Conservation (phyloP, 2,888 invertebrate genomes). For the Lepas anatifera region DNA sequence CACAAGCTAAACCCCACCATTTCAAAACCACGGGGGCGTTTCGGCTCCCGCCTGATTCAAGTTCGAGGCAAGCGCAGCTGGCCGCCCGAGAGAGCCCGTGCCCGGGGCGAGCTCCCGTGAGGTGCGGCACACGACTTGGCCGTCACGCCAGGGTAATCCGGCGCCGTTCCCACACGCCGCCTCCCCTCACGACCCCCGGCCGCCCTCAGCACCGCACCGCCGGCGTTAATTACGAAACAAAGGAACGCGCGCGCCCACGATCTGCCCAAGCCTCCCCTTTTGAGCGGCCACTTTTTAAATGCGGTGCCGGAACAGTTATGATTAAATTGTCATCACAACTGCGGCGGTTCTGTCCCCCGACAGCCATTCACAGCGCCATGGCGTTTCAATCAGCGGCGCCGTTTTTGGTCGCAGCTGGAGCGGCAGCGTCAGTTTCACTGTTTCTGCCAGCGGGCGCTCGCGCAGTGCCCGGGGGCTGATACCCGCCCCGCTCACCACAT, state of each 20-base stretch:
- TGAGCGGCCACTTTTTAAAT: not conserved
- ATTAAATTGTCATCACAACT: not conserved
- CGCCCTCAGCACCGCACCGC: not conserved
- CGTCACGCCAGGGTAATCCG: not conserved
- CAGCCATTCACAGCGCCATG: not conserved
- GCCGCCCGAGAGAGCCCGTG: not conserved
- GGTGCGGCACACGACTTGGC: not conserved
- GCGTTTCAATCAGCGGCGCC: not conserved
- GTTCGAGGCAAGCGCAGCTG: no score
- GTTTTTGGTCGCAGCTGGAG: not conserved
- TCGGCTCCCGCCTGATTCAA: no score
- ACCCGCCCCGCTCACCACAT: no score
- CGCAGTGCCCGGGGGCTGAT: no score
- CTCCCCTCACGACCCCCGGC: not conserved
- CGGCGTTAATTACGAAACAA: constrained; percentile 11
- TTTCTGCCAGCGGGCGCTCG: not conserved
- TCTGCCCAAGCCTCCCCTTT: not conserved
- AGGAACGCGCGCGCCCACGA: not conserved
- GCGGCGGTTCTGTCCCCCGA: not conserved
- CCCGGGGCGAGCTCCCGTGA: not conserved
- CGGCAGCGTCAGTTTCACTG: no score
- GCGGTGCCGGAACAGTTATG: not conserved
- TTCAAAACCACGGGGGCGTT: no score
- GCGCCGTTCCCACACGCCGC: not conserved
- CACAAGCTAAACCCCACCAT: no score